These are phyloP conservation scores for Cryptoleucopteryx plumbea DNA, from an alignment of 2,113 vertebrate species.

Conservation along the genomic window DNA sequence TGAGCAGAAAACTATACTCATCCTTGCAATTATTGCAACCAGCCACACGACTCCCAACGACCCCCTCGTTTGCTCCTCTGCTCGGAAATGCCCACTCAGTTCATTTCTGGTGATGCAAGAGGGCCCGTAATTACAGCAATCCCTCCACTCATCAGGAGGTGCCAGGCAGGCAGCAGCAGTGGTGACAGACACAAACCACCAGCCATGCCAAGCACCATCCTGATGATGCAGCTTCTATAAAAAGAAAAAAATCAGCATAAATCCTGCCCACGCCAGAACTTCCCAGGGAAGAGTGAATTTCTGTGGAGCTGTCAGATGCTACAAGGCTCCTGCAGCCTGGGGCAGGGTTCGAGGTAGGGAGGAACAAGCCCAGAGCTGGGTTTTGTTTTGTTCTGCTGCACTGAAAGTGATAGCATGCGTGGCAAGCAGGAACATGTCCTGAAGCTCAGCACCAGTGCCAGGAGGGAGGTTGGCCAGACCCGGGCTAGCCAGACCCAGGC, in stretches of 20 bases:
- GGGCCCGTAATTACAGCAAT: too few relatives aligned
- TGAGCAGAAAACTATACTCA: neutral
- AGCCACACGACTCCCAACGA: rapidly evolving
- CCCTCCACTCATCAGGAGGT: neutral
- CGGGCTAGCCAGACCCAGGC: rapidly evolving
- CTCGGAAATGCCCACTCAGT: neutral
- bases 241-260: neutral
- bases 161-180: neutral
- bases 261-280: neutral
- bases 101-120: neutral
- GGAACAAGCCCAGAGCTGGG: neutral
- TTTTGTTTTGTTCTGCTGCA: neutral
- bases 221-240: constrained; percentile 6
- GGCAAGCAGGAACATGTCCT: neutral
- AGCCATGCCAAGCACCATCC: neutral
- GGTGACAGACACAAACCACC: neutral
- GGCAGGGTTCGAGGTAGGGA: neutral
- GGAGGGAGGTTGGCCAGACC: neutral
- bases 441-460: neutral
- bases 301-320: neutral
- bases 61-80: neutral
- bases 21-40: neutral
- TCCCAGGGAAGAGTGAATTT: neutral
- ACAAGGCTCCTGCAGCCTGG: neutral
- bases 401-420: rapidly evolving